phyloP scores from a whole-genome alignment of 1,140 invertebrate species.

The Drosophila nasuta region DNA sequence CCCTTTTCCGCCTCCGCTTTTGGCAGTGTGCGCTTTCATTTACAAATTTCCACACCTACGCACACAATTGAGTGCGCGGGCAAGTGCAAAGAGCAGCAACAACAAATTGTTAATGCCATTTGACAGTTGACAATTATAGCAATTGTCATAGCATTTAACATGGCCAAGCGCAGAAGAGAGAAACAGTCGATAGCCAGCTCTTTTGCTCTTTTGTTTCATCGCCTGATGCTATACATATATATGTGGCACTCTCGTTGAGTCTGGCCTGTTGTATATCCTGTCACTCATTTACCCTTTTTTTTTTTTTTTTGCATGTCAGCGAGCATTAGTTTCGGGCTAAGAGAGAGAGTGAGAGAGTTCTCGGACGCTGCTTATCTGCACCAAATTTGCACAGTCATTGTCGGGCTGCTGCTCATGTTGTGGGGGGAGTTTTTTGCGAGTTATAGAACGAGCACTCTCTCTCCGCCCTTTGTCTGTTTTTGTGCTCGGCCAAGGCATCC shows the following conservation, averaged over 20 bases:
- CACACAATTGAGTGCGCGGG: slow-evolving; percentile 72
- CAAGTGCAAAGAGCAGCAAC: slow-evolving; percentile 63
- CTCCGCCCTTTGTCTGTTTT: slow-evolving; percentile 29
- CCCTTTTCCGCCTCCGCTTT: slow-evolving; percentile 11
- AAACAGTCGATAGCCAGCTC: slow-evolving; percentile 18
- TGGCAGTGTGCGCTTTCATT: slow-evolving; percentile 45
- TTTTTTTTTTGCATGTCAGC: slow-evolving; percentile 70
- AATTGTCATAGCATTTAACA: slow-evolving; percentile 83
- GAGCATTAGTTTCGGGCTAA: slow-evolving; percentile 69
- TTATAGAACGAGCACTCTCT: slow-evolving; percentile 14
- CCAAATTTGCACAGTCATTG: slow-evolving; percentile 82
- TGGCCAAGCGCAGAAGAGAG: slow-evolving; percentile 7
- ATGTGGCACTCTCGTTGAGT: background rate
- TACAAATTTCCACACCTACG: slow-evolving; percentile 77
- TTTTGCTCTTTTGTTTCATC: slow-evolving; percentile 45
- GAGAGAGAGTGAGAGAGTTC: slow-evolving; percentile 19
- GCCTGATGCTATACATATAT: background rate
- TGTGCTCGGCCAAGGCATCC: slow-evolving; percentile 35
- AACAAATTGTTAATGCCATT: slow-evolving; percentile 82
- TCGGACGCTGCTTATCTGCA: slow-evolving; percentile 80
- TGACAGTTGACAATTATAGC: slow-evolving; percentile 84
- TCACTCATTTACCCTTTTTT: slow-evolving; percentile 73
- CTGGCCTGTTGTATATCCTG: slow-evolving; percentile 52
- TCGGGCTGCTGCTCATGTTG: slow-evolving; percentile 38
- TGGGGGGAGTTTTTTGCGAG: slow-evolving; percentile 8